Evolutionary conservation across 2,113 vertebrate genomes (phyloP).

Genomic region (Myrmecophaga tridactyla): DNA sequence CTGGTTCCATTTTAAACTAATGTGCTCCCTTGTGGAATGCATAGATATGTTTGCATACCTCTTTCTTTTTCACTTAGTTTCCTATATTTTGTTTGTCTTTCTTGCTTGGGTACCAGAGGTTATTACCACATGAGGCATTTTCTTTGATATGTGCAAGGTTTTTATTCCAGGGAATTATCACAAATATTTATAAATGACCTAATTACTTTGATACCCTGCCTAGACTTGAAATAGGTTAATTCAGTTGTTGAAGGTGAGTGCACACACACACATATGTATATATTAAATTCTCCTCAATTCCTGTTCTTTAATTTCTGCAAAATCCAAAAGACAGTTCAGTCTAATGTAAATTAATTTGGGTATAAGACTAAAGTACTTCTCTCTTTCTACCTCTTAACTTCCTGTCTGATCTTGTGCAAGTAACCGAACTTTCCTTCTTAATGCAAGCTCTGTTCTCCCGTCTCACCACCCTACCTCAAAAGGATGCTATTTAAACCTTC

Average conservation of each 20-base stretch:
- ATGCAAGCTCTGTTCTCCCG: not conserved
- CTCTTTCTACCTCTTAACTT: not conserved
- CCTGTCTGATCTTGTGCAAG: constrained; percentile 4
- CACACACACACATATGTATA: not conserved
- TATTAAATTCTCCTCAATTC: not conserved
- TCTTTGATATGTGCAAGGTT: not conserved
- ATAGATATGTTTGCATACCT: not conserved
- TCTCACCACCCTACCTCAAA: not conserved
- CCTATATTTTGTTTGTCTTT: not conserved
- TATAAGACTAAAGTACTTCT: not conserved
- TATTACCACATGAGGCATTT: not conserved
- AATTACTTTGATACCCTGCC: not conserved
- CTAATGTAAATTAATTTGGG: too few relatives aligned
- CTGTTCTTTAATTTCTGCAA: constrained; percentile 7
- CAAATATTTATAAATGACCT: not conserved
- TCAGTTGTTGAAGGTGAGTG: not conserved
- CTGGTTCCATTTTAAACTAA: fast-evolving
- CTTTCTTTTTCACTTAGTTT: not conserved
- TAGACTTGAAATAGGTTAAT: not conserved
- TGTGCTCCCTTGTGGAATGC: not conserved
- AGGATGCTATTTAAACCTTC: not conserved
- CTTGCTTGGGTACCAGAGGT: not conserved
- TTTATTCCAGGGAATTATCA: not conserved
- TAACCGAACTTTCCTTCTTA: not conserved
- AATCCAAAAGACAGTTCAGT: not conserved